Conservation (phyloP, 2,113 vertebrate species). For the Halcyon malimbica region DNA sequence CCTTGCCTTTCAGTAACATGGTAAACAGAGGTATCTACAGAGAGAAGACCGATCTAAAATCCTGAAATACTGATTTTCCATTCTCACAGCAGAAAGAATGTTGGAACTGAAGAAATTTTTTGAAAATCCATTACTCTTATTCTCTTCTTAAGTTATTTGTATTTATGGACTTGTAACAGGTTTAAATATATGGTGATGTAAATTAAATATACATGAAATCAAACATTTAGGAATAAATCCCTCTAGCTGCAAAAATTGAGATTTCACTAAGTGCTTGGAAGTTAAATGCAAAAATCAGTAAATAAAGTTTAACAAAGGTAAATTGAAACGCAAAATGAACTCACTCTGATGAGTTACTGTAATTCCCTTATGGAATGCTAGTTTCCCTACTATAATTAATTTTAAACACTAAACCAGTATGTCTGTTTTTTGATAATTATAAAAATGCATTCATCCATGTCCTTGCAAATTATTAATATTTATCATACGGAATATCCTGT, state of each 20-base stretch:
- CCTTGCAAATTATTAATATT: constrained; percentile 72
- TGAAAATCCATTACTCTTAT: not conserved
- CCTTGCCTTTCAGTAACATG: not conserved
- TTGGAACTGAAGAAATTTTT: not conserved
- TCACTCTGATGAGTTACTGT: constrained; percentile 47
- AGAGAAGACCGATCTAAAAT: not conserved
- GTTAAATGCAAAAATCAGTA: constrained; percentile 32
- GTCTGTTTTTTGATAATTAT: constrained; percentile 62
- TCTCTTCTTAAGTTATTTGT: not conserved
- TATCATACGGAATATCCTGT: constrained; percentile 70
- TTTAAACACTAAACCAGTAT: constrained; percentile 55
- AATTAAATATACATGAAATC: not conserved
- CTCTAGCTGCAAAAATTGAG: not conserved
- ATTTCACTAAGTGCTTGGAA: constrained; percentile 27
- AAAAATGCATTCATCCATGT: constrained; percentile 51
- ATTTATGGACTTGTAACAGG: not conserved
- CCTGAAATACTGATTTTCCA: not conserved
- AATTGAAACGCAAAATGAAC: constrained; percentile 57
- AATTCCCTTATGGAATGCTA: constrained; percentile 60
- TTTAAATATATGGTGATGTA: not conserved
- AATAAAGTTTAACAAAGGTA: constrained; percentile 62
- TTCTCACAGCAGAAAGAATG: not conserved
- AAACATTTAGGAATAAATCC: not conserved
- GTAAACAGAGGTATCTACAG: not conserved
- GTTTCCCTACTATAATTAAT: constrained; percentile 66